Conservation (phyloP, 1,140 invertebrate genomes). For the Goniozus legneri region DNA sequence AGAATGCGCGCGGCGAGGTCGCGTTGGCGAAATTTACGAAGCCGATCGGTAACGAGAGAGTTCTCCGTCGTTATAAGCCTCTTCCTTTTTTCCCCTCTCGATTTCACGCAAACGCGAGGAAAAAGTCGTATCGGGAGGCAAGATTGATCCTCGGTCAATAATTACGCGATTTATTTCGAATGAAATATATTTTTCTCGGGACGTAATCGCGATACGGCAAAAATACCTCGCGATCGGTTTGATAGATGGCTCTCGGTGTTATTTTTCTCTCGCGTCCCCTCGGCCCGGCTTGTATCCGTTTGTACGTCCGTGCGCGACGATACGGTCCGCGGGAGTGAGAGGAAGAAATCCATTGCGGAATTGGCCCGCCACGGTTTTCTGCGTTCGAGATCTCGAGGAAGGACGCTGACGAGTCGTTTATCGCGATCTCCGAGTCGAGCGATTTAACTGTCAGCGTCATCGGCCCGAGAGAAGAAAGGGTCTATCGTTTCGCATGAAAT, state of each 20-base stretch:
- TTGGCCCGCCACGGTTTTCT: neutral
- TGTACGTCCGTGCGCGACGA: neutral
- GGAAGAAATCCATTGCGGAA: neutral
- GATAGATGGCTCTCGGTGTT: neutral
- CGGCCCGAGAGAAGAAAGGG: neutral
- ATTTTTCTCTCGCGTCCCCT: too few species aligned
- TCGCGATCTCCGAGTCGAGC: neutral
- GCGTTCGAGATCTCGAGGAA: too few species aligned
- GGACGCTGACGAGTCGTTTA: too few species aligned
- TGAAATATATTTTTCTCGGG: too few species aligned
- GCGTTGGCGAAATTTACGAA: constrained; percentile 44
- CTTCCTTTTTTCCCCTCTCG: neutral
- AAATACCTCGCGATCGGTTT: neutral
- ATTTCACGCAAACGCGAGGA: neutral
- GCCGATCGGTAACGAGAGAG: constrained; percentile 31
- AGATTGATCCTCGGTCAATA: neutral
- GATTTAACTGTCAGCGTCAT: constrained; percentile 6
- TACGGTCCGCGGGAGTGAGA: neutral
- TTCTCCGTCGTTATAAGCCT: neutral
- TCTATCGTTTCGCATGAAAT: constrained; percentile 3
- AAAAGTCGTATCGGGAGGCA: neutral
- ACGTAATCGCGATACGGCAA: too few species aligned
- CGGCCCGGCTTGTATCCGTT: neutral
- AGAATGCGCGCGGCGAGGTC: constrained; percentile 22
- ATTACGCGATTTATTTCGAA: too few species aligned